phyloP scores from a whole-genome alignment of 2,797 vertebrate species.

The Megalops cyprinoides region DNA sequence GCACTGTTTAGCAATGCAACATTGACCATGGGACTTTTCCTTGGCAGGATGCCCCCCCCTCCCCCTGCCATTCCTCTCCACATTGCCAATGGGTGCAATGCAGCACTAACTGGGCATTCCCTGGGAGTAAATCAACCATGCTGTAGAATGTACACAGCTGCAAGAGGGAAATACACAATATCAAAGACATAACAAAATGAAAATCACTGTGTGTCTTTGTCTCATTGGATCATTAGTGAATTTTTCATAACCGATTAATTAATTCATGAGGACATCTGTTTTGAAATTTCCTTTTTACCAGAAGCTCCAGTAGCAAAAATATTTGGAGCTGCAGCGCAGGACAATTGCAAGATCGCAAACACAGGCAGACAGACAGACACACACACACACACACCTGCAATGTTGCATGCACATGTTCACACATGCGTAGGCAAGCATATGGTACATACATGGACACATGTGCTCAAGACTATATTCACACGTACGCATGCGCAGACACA shows the following conservation, averaged over 20 bases:
- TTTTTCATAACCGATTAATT: conserved; percentile 66
- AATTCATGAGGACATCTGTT: conserved; percentile 77
- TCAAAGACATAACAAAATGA: conserved; percentile 65
- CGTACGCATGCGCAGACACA: conserved; percentile 14
- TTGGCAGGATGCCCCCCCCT: not conserved
- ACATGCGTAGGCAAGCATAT: too few relatives aligned
- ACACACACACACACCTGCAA: conserved; percentile 6
- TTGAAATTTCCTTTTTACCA: conserved; percentile 59
- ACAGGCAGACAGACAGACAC: conserved; percentile 21
- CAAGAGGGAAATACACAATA: conserved; percentile 54
- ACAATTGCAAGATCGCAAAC: not conserved
- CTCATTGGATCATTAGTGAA: conserved; percentile 60
- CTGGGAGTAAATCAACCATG: not conserved
- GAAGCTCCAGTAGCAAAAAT: conserved; percentile 58
- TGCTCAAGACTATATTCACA: too few relatives aligned
- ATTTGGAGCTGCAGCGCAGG: conserved; percentile 10
- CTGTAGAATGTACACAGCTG: conserved; percentile 24
- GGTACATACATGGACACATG: too few relatives aligned
- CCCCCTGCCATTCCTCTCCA: not conserved
- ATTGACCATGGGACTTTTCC: not conserved
- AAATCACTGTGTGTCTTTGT: conserved; percentile 59
- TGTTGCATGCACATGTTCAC: too few relatives aligned
- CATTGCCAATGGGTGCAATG: not conserved
- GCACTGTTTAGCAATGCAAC: too few relatives aligned
- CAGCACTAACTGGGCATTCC: too few relatives aligned